Evolutionary conservation across 2,888 invertebrate species (phyloP).

Genomic region (Gisinianus flammeolus): DNA sequence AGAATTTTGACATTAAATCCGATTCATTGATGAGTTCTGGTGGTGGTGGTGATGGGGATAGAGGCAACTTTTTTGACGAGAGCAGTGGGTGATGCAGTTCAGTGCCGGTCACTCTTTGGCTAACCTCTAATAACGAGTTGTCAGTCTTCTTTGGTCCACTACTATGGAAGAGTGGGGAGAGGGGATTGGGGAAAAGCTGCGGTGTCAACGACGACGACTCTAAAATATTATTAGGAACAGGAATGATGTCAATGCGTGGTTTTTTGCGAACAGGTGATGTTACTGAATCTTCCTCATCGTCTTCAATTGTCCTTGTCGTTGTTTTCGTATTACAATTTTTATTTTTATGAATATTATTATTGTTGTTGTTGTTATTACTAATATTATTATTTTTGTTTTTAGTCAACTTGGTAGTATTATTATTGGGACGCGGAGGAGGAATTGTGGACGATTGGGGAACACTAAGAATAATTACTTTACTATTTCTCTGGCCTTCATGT

Average conservation of each 20-base stretch:
- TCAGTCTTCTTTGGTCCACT: conserved; percentile 36
- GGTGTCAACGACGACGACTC: not conserved
- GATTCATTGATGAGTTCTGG: not conserved
- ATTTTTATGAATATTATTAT: not conserved
- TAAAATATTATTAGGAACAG: not conserved
- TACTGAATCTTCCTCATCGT: not conserved
- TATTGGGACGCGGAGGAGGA: not conserved
- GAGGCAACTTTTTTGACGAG: not conserved
- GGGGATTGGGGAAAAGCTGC: conserved; percentile 36
- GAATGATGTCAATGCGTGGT: conserved; percentile 52
- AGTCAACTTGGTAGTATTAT: not conserved
- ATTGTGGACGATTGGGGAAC: conserved; percentile 10
- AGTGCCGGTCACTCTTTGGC: conserved; percentile 25
- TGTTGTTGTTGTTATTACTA: not conserved
- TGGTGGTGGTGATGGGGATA: conserved; percentile 22
- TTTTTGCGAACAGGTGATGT: conserved; percentile 58
- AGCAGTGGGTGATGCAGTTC: conserved; percentile 19
- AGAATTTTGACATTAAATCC: not conserved
- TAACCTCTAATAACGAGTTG: conserved; percentile 16
- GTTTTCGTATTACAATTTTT: not conserved
- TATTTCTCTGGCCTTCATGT: conserved; percentile 41
- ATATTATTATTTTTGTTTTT: conserved; percentile 2
- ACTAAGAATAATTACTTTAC: conserved; percentile 45
- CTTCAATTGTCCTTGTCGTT: conserved; percentile 2
- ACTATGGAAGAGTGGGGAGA: conserved; percentile 43